phyloP scores from a whole-genome alignment of 2,888 invertebrate genomes.

The Leucozona laternaria region DNA sequence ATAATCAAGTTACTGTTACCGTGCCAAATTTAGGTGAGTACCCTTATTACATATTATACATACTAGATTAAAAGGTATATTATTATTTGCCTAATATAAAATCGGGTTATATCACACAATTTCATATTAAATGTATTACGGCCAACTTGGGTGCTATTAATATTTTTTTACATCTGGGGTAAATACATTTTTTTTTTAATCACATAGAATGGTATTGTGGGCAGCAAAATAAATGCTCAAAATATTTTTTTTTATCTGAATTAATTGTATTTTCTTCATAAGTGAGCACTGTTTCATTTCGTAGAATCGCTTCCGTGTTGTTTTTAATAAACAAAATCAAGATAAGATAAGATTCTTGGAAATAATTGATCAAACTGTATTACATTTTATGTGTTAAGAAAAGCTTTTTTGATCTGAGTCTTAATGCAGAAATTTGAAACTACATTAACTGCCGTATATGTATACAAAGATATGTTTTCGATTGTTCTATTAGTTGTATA shows the following conservation, averaged over 20 bases:
- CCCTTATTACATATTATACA: not conserved
- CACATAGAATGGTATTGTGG: not conserved
- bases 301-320: not conserved
- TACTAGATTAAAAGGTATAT: not conserved
- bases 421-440: no score
- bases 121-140: not conserved
- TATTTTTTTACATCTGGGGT: not conserved
- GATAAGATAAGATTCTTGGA: constrained; percentile 17
- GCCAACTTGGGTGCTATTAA: not conserved
- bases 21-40: constrained; percentile 93
- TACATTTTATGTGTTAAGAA: not conserved
- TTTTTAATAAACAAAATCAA: not conserved
- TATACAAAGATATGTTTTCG: no score
- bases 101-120: not conserved
- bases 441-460: no score
- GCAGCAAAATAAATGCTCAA: not conserved
- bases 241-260: not conserved
- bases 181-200: not conserved
- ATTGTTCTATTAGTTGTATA: no score
- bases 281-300: not conserved
- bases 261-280: not conserved
- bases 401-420: no score
- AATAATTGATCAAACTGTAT: not conserved
- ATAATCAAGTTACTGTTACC: constrained; percentile 95
- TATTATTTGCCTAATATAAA: no score